Base-by-base conservation (phyloP, 2,113 vertebrate genomes). In the Psittacara wagleri region DNA sequence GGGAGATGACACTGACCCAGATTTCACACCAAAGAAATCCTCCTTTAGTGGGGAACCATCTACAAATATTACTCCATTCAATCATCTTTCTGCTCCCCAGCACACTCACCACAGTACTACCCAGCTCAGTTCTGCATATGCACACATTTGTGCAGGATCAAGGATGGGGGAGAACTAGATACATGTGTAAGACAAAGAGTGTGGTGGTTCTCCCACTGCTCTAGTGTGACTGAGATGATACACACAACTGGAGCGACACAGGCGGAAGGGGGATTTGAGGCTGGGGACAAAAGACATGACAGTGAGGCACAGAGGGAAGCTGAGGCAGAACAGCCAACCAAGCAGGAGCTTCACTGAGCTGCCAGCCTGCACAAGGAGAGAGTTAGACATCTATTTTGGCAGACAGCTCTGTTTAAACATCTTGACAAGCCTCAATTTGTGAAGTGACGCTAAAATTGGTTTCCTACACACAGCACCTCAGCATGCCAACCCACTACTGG, bases 91-190 rank as follows among this genome's bases (percentile, higher is more conserved):
- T 43, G 0, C 11, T 29, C 7, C 6, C 9, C 14, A 25, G 2
- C 46, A 52, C 52, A 33, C 14, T 31, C 37, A 5, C 48, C 17
- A 33, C 15, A 48, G 10, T 0, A 33, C 33, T 25, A 72, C 7
- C 67, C 81, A 95, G 35, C 23, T 67, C 20, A 48, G 43, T 15
- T 93, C 52, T 85, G 44, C 49, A 52, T 57, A 88, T 35, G 20
- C 18, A 63, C 20, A n/a, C 4, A 5, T 5, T 29, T 0, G 0
- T 22, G n/a, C 64, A 64, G 35, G 23, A 37, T 23, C 17, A 83
- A 55, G 25, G 15, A 3, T 3, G 8, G 18, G 20, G 20, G 2
- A 63, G 37, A 70, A 49, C 1, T 16, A 2, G 39, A 49, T 1
- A 3, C 46, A 19, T 0, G 1, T 39, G 51, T 37, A 37, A 22